Conservation (phyloP, 2,797 vertebrate species). For the Cottoperca gobio region DNA sequence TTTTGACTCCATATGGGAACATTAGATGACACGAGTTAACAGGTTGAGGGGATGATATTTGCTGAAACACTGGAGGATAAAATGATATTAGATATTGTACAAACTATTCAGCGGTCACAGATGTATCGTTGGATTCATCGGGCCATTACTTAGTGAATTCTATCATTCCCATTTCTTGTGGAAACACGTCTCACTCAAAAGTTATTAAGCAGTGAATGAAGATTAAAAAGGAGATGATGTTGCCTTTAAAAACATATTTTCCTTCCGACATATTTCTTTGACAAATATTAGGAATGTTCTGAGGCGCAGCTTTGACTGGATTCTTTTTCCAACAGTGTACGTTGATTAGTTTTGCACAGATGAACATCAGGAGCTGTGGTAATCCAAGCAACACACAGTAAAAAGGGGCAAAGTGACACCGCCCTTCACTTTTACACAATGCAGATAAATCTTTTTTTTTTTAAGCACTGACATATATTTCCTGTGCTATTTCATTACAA, state of each 20-base stretch:
- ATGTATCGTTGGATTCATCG: constrained; percentile 21
- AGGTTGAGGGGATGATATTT: constrained; percentile 29
- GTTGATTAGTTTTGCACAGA: constrained; percentile 46
- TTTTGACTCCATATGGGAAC: constrained; percentile 26
- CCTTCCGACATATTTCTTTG: constrained; percentile 18
- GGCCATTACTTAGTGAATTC: constrained; percentile 24
- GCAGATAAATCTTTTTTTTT: constrained; percentile 51
- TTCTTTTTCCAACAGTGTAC: constrained; percentile 19
- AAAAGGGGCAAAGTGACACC: constrained; percentile 57
- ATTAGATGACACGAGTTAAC: constrained; percentile 23
- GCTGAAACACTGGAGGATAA: constrained; percentile 18
- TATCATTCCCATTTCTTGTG: constrained; percentile 62
- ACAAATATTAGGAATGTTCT: constrained; percentile 37
- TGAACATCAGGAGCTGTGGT: constrained; percentile 36
- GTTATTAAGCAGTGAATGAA: constrained; percentile 55
- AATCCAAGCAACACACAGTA: constrained; percentile 45
- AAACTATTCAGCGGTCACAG: constrained; percentile 54
- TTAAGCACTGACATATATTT: constrained; percentile 70
- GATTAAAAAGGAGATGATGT: constrained; percentile 24
- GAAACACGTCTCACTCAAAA: constrained; percentile 64
- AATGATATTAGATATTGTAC: constrained; percentile 37
- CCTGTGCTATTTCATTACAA: constrained; percentile 76
- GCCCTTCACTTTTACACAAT: constrained; percentile 69
- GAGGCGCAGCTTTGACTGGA: constrained; percentile 37
- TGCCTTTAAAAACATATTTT: constrained; percentile 30